Base-by-base conservation (phyloP, 2,797 vertebrate species). In the Dendrocincla tyrannina region DNA sequence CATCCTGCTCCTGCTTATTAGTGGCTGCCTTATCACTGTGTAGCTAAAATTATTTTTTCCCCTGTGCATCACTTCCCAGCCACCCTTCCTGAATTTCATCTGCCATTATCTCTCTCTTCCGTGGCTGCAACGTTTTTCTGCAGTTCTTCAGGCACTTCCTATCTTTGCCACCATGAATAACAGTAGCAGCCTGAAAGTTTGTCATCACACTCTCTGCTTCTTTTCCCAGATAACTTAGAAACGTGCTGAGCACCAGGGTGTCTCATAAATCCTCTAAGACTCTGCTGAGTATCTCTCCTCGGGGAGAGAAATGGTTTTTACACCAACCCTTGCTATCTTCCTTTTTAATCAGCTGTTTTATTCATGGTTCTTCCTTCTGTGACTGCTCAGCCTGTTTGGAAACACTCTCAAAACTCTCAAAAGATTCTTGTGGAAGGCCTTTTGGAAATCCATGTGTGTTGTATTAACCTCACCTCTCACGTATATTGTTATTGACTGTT, bases 151-250 rank as follows among this genome's bases (percentile, higher is more conserved):
- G 80, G 76, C 84, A 69, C 2, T 72, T 84, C 66, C 86, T 91
- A 27, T 93, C 89, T 93, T 82, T 76, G 52, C 81, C 52, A 42
- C 78, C 77, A 33, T 42, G 55, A 82, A 73, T 95, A 91, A 76
- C 39, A 55, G 70, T 8, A 67, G 68, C 59, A 52, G 69, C 55
- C 63, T 73, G 23, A 12, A 92, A 87, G 84, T 95, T 94, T 89
- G 91, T 87, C 89, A 91, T 96, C 67, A 14, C 42, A 8, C 47
- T 73, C 50, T 64, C 35, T 1, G 1, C 19, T 82, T 16, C n/a
- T 67, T 92, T 89, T 93, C 55, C 52, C 55, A 85, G 87, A 44
- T 82, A 91, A 73, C 11, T 92, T 79, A n/a, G 76, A 87, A 94
- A 62, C 41, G 33, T 67, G 70, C 72, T 76, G 81, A 92, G 33